Base-by-base conservation (phyloP, 1,140 invertebrate species). In the Heliconius eleuchia region DNA sequence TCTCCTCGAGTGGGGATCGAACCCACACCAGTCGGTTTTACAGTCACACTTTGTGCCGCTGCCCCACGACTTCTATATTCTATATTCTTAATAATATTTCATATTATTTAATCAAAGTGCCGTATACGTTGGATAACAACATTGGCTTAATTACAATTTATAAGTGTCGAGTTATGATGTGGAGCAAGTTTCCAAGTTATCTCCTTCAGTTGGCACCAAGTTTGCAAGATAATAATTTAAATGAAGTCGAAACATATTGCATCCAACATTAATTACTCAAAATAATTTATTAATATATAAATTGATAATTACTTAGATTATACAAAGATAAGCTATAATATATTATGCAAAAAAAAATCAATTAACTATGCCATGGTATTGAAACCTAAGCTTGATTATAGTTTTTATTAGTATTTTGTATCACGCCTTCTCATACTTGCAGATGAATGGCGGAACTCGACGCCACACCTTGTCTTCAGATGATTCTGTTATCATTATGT, bases 121-220 rank as follows among this genome's bases (percentile, higher is more conserved):
- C 46, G 52, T 75, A 76, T 46, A 19, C 66, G 46, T 71, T 57
- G 34, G 73, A 73, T 79, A 81, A 52, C 73, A 77, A 55, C 70
- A 66, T 52, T 70, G 71, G 77, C 71, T 82, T 82, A 79, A 82
- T 80, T 80, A 78, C 79, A 80, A 83, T 80, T 83, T 78, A 80
- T 83, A 80, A 83, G 73, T 81, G 80, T 79, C 79, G 39, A 42
- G 76, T 42, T 73, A 70, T 27, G 66, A 80, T 60, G 77, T 76
- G 39, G 50, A 80, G 71, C 13, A 6, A 80, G 72, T 73, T 78
- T 76, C 70, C 55, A 74, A 80, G 74, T 80, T 80, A 78, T 75
- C 73, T 70, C 46, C 71, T 55, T 27, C 74, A 55, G 57, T 77
- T 74, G 72, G 52, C 77, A 50, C 52, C 30, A 76, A 81, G 39